Percentiles rank a stretch among this genome's conserved stretches.
These are phyloP conservation scores for Cyprinus carpio DNA, from an alignment of 2,113 vertebrate genomes.

Conservation along the genomic window DNA sequence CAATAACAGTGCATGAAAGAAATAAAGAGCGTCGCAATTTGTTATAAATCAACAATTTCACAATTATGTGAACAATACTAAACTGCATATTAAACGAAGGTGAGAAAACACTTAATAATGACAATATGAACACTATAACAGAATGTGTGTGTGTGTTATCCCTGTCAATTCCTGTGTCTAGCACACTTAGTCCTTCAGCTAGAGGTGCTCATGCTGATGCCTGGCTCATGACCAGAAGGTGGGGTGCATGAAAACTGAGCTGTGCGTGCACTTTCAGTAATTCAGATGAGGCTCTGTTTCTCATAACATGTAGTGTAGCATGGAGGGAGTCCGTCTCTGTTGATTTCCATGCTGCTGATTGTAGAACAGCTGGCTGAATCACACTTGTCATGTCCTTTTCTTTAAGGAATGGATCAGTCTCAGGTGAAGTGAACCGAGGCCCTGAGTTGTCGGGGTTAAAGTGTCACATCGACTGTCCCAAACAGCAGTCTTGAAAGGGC, in stretches of 20 bases:
- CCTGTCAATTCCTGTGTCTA: not conserved
- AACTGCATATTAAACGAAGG: not conserved
- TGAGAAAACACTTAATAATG: not conserved
- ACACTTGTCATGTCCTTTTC: not conserved
- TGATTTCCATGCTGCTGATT: not conserved
- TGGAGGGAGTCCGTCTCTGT: not conserved
- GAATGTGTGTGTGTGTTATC: not conserved
- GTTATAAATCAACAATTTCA: not conserved
- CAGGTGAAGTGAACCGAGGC: not conserved
- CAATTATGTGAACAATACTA: not conserved
- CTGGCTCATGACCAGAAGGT: too few relatives aligned
- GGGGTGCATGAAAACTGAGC: too few relatives aligned
- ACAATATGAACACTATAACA: not conserved
- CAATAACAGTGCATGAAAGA: not conserved
- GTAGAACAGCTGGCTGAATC: not conserved
- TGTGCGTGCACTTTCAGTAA: too few relatives aligned
- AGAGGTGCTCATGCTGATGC: too few relatives aligned
- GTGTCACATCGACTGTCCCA: not conserved
- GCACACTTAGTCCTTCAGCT: not conserved
- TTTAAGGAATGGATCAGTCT: not conserved
- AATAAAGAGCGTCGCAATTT: not conserved
- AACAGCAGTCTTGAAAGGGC: too few relatives aligned
- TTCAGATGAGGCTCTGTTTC: too few relatives aligned
- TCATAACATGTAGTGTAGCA: too few relatives aligned
- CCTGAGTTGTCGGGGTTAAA: not conserved